Base-by-base conservation (phyloP, 2,888 invertebrate species). In the Ellobium chinense region DNA sequence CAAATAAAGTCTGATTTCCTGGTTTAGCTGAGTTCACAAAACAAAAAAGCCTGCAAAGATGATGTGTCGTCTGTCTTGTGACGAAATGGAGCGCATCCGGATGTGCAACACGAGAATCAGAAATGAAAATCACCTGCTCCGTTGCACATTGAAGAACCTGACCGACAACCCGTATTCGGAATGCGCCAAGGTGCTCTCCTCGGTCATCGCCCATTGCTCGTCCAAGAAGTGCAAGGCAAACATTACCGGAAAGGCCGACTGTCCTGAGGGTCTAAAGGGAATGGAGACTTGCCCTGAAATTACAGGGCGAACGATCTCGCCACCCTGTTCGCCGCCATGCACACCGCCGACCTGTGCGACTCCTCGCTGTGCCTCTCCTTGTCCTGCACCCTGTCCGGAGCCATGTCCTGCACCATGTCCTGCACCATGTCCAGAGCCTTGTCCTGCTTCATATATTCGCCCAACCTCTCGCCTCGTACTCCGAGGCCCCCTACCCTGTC, bases 51-150 rank as follows among this genome's bases (percentile, higher is more conserved):
- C 27, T 68, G 69, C 31, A 34, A 80, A 75, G 31, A 74, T 81
- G 81, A 60, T 66, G 56, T 27, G 60, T 12, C 65, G 63, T 1
- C 27, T 76, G 46, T 24, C 37, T 7, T 27, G 60, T 34, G 39
- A 58, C 0, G 77, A 77, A n/a, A 62, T 77, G 4, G 34, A 56
- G 46, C 36, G 77, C 24, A 34, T 77, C 18, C 24, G 68, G 31
- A 54, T 37, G 29, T 31, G 63, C 24, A 77, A 68, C 29, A 34
- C 68, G 3, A 24, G 36, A 29, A 66, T 68, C 5, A 14, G 77
- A 68, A 77, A 77, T 46, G 37, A 56, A 14, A 77, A 77, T 12
- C 58, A 77, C 24, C 31, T 77, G 24, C 37, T 66, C 3, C 34
- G 68, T 0, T 68, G 77, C 37, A 56, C 66, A 2, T n/a, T 77